Percentiles rank a stretch among this genome's conserved stretches.
phyloP scores from a whole-genome alignment of 2,113 vertebrate species.

The Ovis canadensis region DNA sequence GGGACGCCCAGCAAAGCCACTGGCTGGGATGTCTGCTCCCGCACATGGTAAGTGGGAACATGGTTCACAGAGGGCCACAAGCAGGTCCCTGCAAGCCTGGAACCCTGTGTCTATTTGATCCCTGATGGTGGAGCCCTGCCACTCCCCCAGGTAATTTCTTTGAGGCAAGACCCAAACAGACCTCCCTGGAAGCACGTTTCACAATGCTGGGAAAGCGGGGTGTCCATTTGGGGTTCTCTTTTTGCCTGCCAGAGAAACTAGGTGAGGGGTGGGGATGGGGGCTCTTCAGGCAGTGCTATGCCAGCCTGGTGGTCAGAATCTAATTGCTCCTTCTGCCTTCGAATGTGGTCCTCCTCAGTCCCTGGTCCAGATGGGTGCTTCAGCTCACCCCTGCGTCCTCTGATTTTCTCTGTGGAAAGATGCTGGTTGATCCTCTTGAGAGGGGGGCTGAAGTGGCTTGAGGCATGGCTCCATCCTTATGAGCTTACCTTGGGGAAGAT shows the following conservation, averaged over 20 bases:
- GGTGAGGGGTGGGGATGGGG: neutral
- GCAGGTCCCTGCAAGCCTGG: neutral
- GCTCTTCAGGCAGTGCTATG: neutral
- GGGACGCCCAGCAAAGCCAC: neutral
- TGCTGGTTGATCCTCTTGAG: neutral
- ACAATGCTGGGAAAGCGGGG: no score
- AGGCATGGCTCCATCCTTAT: neutral
- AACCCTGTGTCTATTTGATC: no score
- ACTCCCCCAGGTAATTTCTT: neutral
- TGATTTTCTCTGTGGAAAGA: neutral
- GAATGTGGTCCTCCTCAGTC: neutral
- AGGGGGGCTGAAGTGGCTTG: neutral
- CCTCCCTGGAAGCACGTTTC: neutral
- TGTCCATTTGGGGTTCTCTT: neutral
- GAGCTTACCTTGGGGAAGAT: neutral
- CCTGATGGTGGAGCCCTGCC: no score
- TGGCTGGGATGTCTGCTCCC: neutral
- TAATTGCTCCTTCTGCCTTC: neutral
- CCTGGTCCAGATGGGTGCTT: neutral
- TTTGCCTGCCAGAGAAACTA: neutral
- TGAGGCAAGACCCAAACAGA: no score
- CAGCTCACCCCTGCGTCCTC: neutral
- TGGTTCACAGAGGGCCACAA: accelerated
- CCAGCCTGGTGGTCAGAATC: neutral
- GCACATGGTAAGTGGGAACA: no score